These are phyloP conservation scores for Drosophila mojavensis DNA, from an alignment of 1,140 invertebrate genomes.

Conservation along the genomic window DNA sequence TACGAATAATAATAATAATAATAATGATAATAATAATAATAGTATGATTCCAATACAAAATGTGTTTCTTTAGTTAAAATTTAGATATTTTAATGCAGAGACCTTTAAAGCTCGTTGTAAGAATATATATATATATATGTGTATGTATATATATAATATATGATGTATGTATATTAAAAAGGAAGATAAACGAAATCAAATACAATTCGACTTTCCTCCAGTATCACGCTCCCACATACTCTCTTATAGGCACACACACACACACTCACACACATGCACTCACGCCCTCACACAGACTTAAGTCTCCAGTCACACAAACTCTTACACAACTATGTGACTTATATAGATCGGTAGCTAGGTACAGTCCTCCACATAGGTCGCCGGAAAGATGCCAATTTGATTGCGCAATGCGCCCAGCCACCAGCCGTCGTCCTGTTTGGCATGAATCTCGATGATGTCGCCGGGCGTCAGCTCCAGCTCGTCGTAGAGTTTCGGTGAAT, in stretches of 20 bases:
- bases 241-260: slow-evolving; percentile 7
- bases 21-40: slow-evolving; percentile 18
- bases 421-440: slow-evolving; percentile 97
- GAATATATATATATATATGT: slow-evolving; percentile 15
- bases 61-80: slow-evolving; percentile 3
- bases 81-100: slow-evolving; percentile 37
- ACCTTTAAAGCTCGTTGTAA: slow-evolving; percentile 45
- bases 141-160: too few species aligned
- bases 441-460: slow-evolving; percentile 94
- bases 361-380: slow-evolving; percentile 93
- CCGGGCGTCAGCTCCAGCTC: slow-evolving; percentile 93
- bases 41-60: slow-evolving; percentile 21
- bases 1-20: slow-evolving; percentile 42
- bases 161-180: slow-evolving; percentile 14
- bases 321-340: slow-evolving; percentile 35
- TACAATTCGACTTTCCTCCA: slow-evolving; percentile 31
- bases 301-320: slow-evolving; percentile 3
- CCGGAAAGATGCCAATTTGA: slow-evolving; percentile 94
- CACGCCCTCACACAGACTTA: slow-evolving; percentile 12
- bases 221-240: slow-evolving; percentile 1
- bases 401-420: slow-evolving; percentile 96
- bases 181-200: slow-evolving; percentile 38
- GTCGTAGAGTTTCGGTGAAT: slow-evolving; percentile 94
- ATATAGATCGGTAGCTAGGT: slow-evolving; percentile 59
- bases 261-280: slow-evolving; percentile 18